phyloP scores from a whole-genome alignment of 2,888 invertebrate genomes.

The Chrysina gloriosa region DNA sequence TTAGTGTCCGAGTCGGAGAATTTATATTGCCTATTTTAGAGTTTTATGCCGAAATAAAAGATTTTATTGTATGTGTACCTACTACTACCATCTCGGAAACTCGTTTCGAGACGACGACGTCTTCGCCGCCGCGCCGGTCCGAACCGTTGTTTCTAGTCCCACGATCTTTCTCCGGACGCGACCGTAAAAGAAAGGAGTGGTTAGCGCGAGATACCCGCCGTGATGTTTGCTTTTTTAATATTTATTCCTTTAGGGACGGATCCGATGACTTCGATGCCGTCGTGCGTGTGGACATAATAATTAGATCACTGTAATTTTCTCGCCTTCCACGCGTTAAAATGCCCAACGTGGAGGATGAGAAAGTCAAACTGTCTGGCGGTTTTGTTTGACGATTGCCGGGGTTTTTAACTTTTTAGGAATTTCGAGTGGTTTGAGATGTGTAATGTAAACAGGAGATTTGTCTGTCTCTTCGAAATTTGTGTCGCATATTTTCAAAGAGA shows the following conservation, averaged over 20 bases:
- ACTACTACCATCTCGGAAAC: background rate
- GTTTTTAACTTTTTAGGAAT: too few relatives aligned
- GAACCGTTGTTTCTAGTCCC: background rate
- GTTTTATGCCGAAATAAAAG: conserved; percentile 29
- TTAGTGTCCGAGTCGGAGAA: conserved; percentile 20
- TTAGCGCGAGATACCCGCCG: background rate
- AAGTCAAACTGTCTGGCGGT: too few relatives aligned
- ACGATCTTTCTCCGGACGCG: background rate
- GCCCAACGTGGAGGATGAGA: too few relatives aligned
- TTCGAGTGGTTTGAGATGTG: too few relatives aligned
- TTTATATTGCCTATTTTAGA: conserved; percentile 28
- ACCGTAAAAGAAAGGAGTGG: conserved; percentile 6
- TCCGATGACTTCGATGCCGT: background rate
- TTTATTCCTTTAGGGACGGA: conserved; percentile 6
- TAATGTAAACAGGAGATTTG: too few relatives aligned
- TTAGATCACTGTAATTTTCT: background rate
- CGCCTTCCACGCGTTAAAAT: background rate
- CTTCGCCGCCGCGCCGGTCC: background rate
- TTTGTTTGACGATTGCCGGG: background rate
- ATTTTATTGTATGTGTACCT: conserved; percentile 15
- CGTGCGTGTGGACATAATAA: conserved; percentile 8
- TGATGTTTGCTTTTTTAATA: conserved; percentile 12
- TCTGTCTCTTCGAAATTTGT: too few relatives aligned
- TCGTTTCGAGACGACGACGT: background rate
- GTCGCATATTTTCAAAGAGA: too few relatives aligned